Base-by-base conservation (phyloP, 1,140 invertebrate species). In the Monochamus saltuarius region DNA sequence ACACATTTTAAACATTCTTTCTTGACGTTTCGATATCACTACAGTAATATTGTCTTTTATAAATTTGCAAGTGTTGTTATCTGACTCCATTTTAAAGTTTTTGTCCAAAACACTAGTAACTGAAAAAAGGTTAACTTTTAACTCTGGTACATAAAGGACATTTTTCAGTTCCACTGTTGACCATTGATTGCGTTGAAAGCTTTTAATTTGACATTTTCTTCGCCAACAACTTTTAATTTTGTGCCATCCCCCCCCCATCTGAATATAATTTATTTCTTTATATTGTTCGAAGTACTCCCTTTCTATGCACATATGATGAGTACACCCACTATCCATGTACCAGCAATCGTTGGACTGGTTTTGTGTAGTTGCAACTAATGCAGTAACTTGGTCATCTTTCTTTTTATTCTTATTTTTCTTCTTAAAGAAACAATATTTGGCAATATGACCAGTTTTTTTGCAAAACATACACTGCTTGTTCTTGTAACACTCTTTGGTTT, bases 391-490 rank as follows among this genome's bases (percentile, higher is more conserved):
- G 17, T 11, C 29, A 47, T 14, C 11, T 17, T 16, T 19, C 17
- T 17, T 22, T 19, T 47, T n/a, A 16, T 47, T 17, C n/a, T 37
- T 16, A 14, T 51, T 34, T 16, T 46, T 35, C 13, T 46, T 56
- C 35, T 37, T 46, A 6, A 17, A 8, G 8, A 4, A 56, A 36
- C 54, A 56, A 10, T 13, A n/a, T 16, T 45, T 10, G 2, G 14
- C 7, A 16, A 7, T 16, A 56, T 56, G 54, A 7, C 42, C 42
- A 14, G 7, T 11, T 34, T 56, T 56, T 7, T 46, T 56, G 16
- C 54, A 56, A 7, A 35, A 14, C 9, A 4, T 37, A 34, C 39
- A 56, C 10, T 56, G 11, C 16, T 35, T 46, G 39, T 54, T 14
- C 16, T 37, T 43, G 42, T 16, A 29, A 16, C 43, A 49, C 11